phyloP scores from a whole-genome alignment of 2,888 invertebrate species.

The Teleogryllus oceanicus region DNA sequence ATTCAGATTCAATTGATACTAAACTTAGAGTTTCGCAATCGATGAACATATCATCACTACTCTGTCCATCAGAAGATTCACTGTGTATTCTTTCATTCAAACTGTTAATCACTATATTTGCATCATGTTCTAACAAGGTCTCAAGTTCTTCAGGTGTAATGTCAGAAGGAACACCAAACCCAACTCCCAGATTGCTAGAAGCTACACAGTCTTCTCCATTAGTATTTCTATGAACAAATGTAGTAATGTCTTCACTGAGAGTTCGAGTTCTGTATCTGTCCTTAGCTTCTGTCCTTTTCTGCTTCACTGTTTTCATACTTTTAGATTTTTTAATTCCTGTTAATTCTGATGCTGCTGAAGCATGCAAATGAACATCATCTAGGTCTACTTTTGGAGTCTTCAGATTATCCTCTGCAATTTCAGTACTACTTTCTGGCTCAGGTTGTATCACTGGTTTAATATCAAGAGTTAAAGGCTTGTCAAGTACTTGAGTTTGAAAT shows the following conservation, averaged over 20 bases:
- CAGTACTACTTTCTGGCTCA: slow-evolving; percentile 36
- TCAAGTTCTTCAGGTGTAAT: slow-evolving; percentile 48
- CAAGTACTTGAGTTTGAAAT: slow-evolving; percentile 64
- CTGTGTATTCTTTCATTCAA: slow-evolving; percentile 48
- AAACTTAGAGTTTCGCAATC: slow-evolving; percentile 65
- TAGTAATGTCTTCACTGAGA: slow-evolving; percentile 48
- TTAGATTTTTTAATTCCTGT: slow-evolving; percentile 39
- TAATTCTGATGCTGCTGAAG: not conserved
- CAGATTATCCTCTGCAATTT: slow-evolving; percentile 35
- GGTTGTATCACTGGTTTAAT: slow-evolving; percentile 37
- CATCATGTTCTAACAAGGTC: slow-evolving; percentile 54
- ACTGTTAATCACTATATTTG: slow-evolving; percentile 55
- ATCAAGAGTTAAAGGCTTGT: slow-evolving; percentile 44
- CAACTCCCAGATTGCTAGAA: not conserved
- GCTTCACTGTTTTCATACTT: slow-evolving; percentile 54
- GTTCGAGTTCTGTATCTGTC: slow-evolving; percentile 74
- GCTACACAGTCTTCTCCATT: not conserved
- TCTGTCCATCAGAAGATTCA: slow-evolving; percentile 44
- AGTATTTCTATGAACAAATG: slow-evolving; percentile 8
- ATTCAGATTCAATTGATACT: slow-evolving; percentile 70
- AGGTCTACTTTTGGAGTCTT: slow-evolving; percentile 11
- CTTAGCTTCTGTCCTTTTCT: slow-evolving; percentile 61
- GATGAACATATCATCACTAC: slow-evolving; percentile 51
- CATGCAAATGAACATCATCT: slow-evolving; percentile 18
- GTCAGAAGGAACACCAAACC: slow-evolving; percentile 25